Evolutionary conservation across 2,888 invertebrate species (phyloP).

Genomic region (Dichetophora obliterata): DNA sequence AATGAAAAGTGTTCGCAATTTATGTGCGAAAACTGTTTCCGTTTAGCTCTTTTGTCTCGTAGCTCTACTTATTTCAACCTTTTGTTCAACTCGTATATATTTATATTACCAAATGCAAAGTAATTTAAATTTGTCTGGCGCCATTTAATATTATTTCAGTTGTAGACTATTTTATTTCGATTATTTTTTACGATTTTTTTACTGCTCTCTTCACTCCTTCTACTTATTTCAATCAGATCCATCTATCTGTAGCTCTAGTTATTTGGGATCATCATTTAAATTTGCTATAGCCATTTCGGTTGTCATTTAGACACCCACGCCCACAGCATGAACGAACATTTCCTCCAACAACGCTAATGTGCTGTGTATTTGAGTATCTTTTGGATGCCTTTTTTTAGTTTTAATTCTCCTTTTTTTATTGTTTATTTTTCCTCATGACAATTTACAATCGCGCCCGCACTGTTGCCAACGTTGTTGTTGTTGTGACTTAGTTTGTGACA

Average conservation of each 20-base stretch:
- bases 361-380: no score
- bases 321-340: not conserved
- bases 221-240: not conserved
- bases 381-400: not conserved
- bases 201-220: not conserved
- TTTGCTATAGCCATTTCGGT: not conserved
- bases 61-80: not conserved
- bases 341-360: no score
- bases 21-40: not conserved
- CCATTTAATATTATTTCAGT: slow-evolving; percentile 11
- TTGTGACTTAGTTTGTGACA: slow-evolving; percentile 1
- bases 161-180: not conserved
- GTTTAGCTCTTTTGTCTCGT: not conserved
- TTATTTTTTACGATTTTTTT: not conserved
- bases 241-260: not conserved
- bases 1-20: not conserved
- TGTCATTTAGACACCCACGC: slow-evolving; percentile 18
- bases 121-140: slow-evolving; percentile 27
- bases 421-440: not conserved
- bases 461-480: not conserved
- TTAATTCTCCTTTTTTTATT: not conserved
- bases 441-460: not conserved
- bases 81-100: not conserved
- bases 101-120: slow-evolving; percentile 22
- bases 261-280: not conserved